Evolutionary conservation across 2,888 invertebrate genomes (phyloP), one percentile per base, ranked within the genome.

Genomic region (Leucoptera coffeella): DNA sequence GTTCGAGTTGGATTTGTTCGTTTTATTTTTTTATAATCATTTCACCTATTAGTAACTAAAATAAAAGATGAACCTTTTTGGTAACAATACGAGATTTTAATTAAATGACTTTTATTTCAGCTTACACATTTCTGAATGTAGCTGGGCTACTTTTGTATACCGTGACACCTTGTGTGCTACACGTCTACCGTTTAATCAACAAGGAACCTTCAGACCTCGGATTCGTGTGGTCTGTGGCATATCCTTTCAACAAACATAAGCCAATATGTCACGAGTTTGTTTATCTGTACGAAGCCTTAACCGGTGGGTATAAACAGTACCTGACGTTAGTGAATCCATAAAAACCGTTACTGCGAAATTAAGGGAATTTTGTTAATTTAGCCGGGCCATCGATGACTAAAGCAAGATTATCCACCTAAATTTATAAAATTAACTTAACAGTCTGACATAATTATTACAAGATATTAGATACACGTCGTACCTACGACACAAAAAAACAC

Each of bases 231-330:
- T 50, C 49, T 29, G 37, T 52, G 32, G 33, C 41, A 28, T 64
- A 64, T 33, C 62, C 61, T n/a, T 58, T 61, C 38, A 58, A 61
- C 34, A 58, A 58, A 40, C 54, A 49, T n/a, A 42, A 47, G 32
- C 49, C 50, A 14, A 37, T 49, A 15, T 41, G 45, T 30, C 56
- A 59, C 32, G 46, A 42, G 32, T 28, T 57, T 12, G 47, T 46
- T 19, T 59, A 49, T 32, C 31, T 47, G 25, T 56, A 53, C 29
- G 62, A 64, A 43, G 40, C 38, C 15, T 51, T 42, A 35, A 39
- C 47, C 34, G 62, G 62, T 62, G 23, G n/a, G 7, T 17, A 15
- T 12, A 12, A 12, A 12, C 22, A 5, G 4, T 10, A 5, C 10
- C n/a, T n/a, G n/a, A n/a, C n/a, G n/a, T n/a, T n/a, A n/a, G n/a